A percentile compares a stretch with the other conserved stretches of the same genome.
Conservation (phyloP, 1,140 invertebrate genomes). For the Zophobas atratus region DNA sequence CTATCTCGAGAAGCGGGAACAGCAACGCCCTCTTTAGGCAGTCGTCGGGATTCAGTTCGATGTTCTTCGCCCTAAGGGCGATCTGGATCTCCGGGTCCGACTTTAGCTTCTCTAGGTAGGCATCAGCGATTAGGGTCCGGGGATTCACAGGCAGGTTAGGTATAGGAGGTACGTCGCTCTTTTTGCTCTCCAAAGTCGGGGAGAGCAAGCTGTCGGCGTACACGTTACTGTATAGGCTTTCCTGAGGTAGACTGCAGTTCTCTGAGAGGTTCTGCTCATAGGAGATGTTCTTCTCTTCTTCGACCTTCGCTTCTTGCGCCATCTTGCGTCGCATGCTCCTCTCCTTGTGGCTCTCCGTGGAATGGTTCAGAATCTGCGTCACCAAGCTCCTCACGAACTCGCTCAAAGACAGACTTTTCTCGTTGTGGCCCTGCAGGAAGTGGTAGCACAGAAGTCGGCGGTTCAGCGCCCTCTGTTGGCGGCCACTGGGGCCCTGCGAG, state of each 20-base stretch:
- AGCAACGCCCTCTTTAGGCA: conserved; percentile 91
- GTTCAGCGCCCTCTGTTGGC: conserved; percentile 81
- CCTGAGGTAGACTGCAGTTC: conserved; percentile 57
- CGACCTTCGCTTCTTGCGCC: conserved; percentile 58
- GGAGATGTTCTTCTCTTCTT: conserved; percentile 52
- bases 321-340: conserved; percentile 63
- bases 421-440: conserved; percentile 81
- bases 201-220: conserved; percentile 60
- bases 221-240: conserved; percentile 64
- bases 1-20: conserved; percentile 88
- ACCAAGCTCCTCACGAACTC: conserved; percentile 89
- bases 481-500: conserved; percentile 75
- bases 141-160: conserved; percentile 76
- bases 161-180: conserved; percentile 67
- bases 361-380: conserved; percentile 82
- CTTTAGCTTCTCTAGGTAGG: conserved; percentile 86
- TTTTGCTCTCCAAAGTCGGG: conserved; percentile 57
- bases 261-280: conserved; percentile 57
- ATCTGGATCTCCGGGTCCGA: conserved; percentile 84
- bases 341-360: conserved; percentile 68
- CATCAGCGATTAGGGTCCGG: conserved; percentile 79
- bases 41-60: conserved; percentile 90
- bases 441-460: conserved; percentile 85
- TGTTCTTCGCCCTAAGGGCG: conserved; percentile 78
- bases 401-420: conserved; percentile 80